A percentile compares a stretch with the other conserved stretches of the same genome.
Evolutionary conservation across 2,113 vertebrate genomes (phyloP).

Genomic region (Leuciscus idus): DNA sequence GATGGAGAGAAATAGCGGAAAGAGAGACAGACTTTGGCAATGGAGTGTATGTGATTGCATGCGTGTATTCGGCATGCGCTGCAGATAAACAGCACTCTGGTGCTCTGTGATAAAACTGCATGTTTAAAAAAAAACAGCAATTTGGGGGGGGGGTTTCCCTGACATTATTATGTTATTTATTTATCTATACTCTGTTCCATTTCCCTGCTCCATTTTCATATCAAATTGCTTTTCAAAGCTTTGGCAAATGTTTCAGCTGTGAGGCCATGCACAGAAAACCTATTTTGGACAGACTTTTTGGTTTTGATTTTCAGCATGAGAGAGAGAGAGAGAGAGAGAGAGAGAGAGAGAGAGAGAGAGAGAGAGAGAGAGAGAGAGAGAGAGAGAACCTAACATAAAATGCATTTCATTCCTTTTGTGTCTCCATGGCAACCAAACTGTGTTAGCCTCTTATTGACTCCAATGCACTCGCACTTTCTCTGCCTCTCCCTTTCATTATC

Average conservation of each 20-base stretch:
- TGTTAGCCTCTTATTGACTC: conserved; percentile 45
- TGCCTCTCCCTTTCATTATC: conserved; percentile 40
- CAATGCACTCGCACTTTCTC: conserved; percentile 57
- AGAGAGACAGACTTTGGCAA: conserved; percentile 27
- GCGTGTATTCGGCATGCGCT: conserved; percentile 16
- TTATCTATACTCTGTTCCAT: conserved; percentile 33
- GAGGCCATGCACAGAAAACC: conserved; percentile 27
- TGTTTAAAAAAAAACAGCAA: background rate
- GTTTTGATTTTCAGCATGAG: conserved; percentile 22
- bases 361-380: background rate
- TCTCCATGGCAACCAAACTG: conserved; percentile 42
- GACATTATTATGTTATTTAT: conserved; percentile 29
- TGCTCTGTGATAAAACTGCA: background rate
- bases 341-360: background rate
- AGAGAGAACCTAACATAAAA: conserved; percentile 25
- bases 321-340: background rate
- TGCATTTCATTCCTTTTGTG: conserved; percentile 35
- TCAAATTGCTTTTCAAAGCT: conserved; percentile 43
- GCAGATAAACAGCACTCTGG: conserved; percentile 8
- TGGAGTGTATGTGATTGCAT: conserved; percentile 43
- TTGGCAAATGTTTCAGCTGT: conserved; percentile 31
- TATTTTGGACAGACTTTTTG: conserved; percentile 14
- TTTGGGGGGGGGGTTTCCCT: no score
- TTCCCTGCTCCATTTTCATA: conserved; percentile 53
- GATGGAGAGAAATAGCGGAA: conserved; percentile 51